Percentiles rank a stretch among this genome's conserved stretches.
Evolutionary conservation across 2,797 vertebrate species (phyloP).

Genomic region (Paratrypauchen microcephalus): DNA sequence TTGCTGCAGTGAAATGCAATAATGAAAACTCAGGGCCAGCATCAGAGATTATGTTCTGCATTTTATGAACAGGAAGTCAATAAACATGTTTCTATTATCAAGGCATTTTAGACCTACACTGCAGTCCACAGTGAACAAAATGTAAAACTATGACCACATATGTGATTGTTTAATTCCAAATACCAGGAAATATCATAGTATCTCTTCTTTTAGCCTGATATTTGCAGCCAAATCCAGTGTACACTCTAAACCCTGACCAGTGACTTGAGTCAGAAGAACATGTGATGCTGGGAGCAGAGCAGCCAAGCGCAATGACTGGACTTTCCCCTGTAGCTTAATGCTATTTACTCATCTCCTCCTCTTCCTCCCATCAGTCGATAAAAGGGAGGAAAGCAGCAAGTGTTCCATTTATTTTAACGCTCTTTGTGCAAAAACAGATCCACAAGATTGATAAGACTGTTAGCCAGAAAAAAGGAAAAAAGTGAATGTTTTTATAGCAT

Average conservation of each 20-base stretch:
- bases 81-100: background rate
- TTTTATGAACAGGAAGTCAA: background rate
- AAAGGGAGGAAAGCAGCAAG: constrained; percentile 30
- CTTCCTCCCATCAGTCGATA: constrained; percentile 39
- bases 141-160: too few species aligned
- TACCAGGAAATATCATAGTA: background rate
- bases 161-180: background rate
- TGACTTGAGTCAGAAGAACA: constrained; percentile 57
- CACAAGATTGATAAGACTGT: constrained; percentile 32
- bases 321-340: constrained; percentile 53
- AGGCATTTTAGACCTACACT: background rate
- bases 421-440: constrained; percentile 35
- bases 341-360: constrained; percentile 53
- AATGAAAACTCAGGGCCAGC: background rate
- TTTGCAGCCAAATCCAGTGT: background rate
- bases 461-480: background rate
- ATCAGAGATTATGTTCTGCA: background rate
- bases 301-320: constrained; percentile 55
- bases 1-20: background rate
- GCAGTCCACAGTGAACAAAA: background rate
- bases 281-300: constrained; percentile 60
- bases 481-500: background rate
- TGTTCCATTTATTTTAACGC: constrained; percentile 51
- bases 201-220: background rate
- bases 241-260: constrained; percentile 46